Conservation (phyloP, 1,140 invertebrate species). For the Homarus americanus region DNA sequence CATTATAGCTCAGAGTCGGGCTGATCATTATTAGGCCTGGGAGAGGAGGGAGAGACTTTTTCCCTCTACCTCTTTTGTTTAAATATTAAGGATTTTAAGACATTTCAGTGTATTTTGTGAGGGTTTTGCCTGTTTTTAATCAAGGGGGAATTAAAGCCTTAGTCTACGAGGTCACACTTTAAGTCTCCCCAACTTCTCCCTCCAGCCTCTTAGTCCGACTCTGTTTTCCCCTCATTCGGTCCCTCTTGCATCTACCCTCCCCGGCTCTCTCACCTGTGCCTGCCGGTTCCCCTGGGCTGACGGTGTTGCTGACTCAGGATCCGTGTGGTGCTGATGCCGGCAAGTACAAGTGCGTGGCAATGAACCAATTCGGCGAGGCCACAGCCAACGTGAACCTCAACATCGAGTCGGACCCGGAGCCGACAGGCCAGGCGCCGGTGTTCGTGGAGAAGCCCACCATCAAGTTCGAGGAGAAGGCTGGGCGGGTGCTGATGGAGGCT, state of each 20-base stretch:
- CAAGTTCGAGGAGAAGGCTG: conserved; percentile 95
- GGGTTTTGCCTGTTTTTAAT: too few relatives aligned
- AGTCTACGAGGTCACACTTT: too few relatives aligned
- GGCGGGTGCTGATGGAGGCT: conserved; percentile 97
- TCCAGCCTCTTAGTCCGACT: background rate
- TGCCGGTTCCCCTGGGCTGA: conserved; percentile 34
- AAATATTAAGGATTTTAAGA: too few relatives aligned
- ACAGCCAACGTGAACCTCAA: conserved; percentile 99
- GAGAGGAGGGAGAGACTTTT: too few relatives aligned
- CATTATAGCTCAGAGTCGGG: background rate
- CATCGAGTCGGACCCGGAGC: conserved; percentile 95
- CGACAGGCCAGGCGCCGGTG: conserved; percentile 96
- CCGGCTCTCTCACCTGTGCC: background rate
- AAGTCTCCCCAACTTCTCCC: background rate
- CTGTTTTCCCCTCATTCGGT: background rate
- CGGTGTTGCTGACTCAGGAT: conserved; percentile 83
- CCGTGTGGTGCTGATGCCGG: conserved; percentile 96
- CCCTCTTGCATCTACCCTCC: background rate
- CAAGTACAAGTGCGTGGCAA: conserved; percentile 97
- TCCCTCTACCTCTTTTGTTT: too few relatives aligned
- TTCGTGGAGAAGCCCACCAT: conserved; percentile 98
- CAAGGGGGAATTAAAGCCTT: too few relatives aligned
- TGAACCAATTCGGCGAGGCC: conserved; percentile 97
- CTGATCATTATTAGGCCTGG: too few relatives aligned
- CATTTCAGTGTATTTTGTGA: too few relatives aligned